Evolutionary conservation across 2,888 invertebrate species (phyloP).

Genomic region (Ormia ochracea): DNA sequence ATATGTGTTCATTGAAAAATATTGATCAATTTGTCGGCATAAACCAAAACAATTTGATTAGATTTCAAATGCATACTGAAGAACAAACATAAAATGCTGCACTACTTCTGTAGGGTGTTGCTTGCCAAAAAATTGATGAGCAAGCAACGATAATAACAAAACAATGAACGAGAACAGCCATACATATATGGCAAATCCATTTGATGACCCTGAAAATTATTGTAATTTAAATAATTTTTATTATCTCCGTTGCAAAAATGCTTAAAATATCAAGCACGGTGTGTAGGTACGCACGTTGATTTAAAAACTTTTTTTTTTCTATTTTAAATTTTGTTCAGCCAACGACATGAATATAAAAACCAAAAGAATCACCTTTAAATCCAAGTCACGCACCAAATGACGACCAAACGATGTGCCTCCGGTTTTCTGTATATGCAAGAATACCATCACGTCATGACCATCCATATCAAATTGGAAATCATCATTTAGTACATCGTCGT

Average conservation of each 20-base stretch:
- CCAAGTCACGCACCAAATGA: slow-evolving; percentile 96
- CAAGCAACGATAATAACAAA: not conserved
- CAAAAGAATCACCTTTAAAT: slow-evolving; percentile 80
- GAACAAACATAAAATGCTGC: not conserved
- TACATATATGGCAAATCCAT: not conserved
- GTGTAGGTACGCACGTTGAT: no score
- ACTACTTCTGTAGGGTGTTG: not conserved
- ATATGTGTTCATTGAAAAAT: no score
- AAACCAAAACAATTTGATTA: no score
- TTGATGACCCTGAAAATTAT: slow-evolving; percentile 24
- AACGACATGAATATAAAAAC: not conserved
- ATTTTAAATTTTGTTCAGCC: not conserved
- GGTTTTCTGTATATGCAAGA: slow-evolving; percentile 98
- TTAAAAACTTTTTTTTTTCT: not conserved
- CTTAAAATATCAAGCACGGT: slow-evolving; percentile 7
- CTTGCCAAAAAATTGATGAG: not conserved
- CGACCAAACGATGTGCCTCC: slow-evolving; percentile 98
- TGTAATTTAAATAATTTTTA: not conserved
- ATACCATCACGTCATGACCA: slow-evolving; percentile 98
- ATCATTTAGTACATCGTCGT: slow-evolving; percentile 91
- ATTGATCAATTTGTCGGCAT: no score
- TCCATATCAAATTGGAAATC: slow-evolving; percentile 93
- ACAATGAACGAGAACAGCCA: not conserved
- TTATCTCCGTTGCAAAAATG: not conserved
- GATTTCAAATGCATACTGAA: no score